phyloP scores from a whole-genome alignment of 2,888 invertebrate species.

The Pseudanteris insignis region DNA sequence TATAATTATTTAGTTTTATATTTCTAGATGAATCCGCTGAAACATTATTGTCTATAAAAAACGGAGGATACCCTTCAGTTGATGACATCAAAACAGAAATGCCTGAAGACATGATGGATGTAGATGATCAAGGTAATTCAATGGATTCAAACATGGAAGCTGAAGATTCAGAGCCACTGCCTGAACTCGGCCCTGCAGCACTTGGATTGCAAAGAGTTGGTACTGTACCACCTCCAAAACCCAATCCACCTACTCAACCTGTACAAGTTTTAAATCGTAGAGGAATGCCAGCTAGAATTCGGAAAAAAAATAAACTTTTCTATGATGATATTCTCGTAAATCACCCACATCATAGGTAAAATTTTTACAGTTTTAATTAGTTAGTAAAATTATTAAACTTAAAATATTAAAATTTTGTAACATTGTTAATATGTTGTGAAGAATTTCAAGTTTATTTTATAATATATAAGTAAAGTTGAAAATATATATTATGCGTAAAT shows the following conservation, averaged over 20 bases:
- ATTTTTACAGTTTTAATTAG: too few species aligned
- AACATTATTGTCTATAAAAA: slow-evolving; percentile 70
- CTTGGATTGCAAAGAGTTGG: slow-evolving; percentile 85
- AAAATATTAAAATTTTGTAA: too few species aligned
- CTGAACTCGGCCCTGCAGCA: slow-evolving; percentile 81
- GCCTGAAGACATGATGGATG: slow-evolving; percentile 67
- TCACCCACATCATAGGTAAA: slow-evolving; percentile 76
- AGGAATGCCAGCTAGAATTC: slow-evolving; percentile 89
- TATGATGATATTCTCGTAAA: slow-evolving; percentile 90
- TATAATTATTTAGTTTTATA: not conserved
- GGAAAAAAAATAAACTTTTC: slow-evolving; percentile 88
- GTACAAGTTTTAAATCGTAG: slow-evolving; percentile 85
- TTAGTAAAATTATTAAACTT: too few species aligned
- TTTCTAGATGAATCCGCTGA: slow-evolving; percentile 69
- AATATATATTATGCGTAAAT: too few species aligned
- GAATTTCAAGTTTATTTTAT: too few species aligned
- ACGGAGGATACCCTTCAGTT: slow-evolving; percentile 66
- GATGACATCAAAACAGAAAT: slow-evolving; percentile 57
- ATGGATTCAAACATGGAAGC: slow-evolving; percentile 68
- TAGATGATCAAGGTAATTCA: slow-evolving; percentile 68
- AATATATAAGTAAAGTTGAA: too few species aligned
- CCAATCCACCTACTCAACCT: slow-evolving; percentile 75
- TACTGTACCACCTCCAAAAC: slow-evolving; percentile 76
- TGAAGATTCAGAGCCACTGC: slow-evolving; percentile 74
- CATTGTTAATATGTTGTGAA: too few species aligned